Evolutionary conservation across 1,140 invertebrate species (phyloP), one percentile per base, ranked within the genome.

Genomic region (Gonatopus flavifemur): DNA sequence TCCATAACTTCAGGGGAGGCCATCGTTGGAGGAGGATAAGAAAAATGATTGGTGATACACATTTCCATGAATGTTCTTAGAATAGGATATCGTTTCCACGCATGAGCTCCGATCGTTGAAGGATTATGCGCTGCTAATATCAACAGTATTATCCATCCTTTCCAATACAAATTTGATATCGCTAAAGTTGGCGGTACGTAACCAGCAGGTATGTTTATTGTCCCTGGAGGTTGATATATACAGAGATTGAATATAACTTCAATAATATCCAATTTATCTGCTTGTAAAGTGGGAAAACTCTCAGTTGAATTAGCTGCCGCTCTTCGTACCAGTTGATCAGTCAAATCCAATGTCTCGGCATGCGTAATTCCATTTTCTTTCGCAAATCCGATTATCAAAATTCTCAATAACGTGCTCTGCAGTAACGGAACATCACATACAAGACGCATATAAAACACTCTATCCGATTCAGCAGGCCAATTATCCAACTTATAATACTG

Each of bases 121-220:
- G 95, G 93, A 84, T 98, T 98, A 71, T 96, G 94, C 7, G 93
- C 93, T 24, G 89, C 86, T 37, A 98, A 77, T 69, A 97, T 90
- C 5, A 95, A 78, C 44, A 98, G 78, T 65, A 97, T 88, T 22
- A 88, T 81, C 95, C 95, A 98, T 24, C 88, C 87, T 77, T 94
- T 95, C 95, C 95, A 98, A 75, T 97, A 98, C 13, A 92, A 79
- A 57, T 88, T 88, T 5, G 89, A 87, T 63, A 98, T 96, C 0
- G 94, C 95, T 65, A 98, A 79, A 56, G 86, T 87, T 0, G 95
- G 95, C 10, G 95, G 89, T 28, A 85, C 83, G 72, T 97, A 93
- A 72, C 86, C 91, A 3, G 82, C 67, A 1, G 95, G 94, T 41
- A 98, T 80, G 15, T 85, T 84, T 51, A 96, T 96, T 64, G 95